Base-by-base conservation (phyloP, 2,797 vertebrate species). In the Chromis chromis region DNA sequence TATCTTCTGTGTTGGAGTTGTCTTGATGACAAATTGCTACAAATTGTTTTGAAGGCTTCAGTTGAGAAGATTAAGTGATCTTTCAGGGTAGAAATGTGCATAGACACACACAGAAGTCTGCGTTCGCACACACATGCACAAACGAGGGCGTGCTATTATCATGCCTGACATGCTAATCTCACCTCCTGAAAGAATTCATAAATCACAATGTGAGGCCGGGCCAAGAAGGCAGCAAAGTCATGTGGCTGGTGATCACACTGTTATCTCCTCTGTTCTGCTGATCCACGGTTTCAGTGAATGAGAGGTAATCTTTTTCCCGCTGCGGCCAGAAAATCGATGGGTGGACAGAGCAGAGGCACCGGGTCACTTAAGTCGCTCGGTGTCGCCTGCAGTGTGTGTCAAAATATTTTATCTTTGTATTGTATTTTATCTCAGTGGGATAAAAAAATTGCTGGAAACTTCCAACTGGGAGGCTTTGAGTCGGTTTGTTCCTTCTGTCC, bases 281-380 rank as follows among this genome's bases (percentile, higher is more conserved):
- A 92, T 84, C 64, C 57, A 62, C 27, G 11, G 49, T 81, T 78
- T 87, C 77, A 73, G 74, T 44, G 67, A 82, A 80, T 39, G 77
- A 90, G 90, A 89, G 88, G 87, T 93, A 81, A 90, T 80, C 67
- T 74, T 50, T 86, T 74, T 82, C 76, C 84, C 74, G 70, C 79
- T 70, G 72, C 0, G 40, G 58, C 74, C 16, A 55, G 81, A 70
- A 82, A 87, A 92, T 93, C 86, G 11, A 91, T 91, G 71, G 62
- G 27, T 78, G 65, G 65, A 70, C 71, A 54, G 65, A 76, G 22
- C 62, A 40, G 70, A 70, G 73, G 60, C 65, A 70, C 59, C 52
- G 67, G 76, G 72, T 83, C 62, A 71, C 74, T 70, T 53, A 33
- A 70, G 69, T 53, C 4, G 9, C 61, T 79, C 76, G 14, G 66